A percentile compares a stretch with the other conserved stretches of the same genome.
Conservation (phyloP, 2,888 invertebrate genomes). For the Agrochola lychnidis region DNA sequence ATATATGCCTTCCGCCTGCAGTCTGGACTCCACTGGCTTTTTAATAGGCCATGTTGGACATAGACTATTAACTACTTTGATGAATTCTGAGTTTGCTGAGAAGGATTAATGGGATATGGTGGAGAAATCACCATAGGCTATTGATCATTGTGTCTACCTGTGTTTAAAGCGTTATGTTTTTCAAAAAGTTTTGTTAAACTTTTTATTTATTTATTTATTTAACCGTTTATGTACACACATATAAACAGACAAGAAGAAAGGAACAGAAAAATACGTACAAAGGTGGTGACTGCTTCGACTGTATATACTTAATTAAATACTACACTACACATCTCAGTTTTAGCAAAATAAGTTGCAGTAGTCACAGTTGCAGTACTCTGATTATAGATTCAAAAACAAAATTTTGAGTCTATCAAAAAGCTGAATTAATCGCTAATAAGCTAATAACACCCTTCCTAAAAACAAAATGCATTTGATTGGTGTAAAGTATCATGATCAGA, state of each 20-base stretch:
- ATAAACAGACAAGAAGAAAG: too few relatives aligned
- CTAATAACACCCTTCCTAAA: not conserved
- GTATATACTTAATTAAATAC: too few relatives aligned
- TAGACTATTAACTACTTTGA: slow-evolving; percentile 33
- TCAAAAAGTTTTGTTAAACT: not conserved
- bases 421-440: too few relatives aligned
- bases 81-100: not conserved
- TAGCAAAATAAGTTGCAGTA: not conserved
- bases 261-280: too few relatives aligned
- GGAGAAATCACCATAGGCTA: too few relatives aligned
- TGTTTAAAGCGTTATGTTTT: not conserved
- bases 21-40: slow-evolving; percentile 18
- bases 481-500: too few relatives aligned
- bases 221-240: too few relatives aligned
- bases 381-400: too few relatives aligned
- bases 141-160: not conserved
- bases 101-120: not conserved
- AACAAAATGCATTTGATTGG: not conserved
- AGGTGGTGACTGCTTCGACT: too few relatives aligned
- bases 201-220: too few relatives aligned
- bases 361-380: not conserved
- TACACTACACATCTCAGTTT: not conserved
- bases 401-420: too few relatives aligned
- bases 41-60: slow-evolving; percentile 18
- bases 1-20: slow-evolving; percentile 35